A percentile compares a stretch with the other conserved stretches of the same genome.
These are phyloP conservation scores for Hucho hucho DNA, from an alignment of 2,113 vertebrate species.

Conservation along the genomic window DNA sequence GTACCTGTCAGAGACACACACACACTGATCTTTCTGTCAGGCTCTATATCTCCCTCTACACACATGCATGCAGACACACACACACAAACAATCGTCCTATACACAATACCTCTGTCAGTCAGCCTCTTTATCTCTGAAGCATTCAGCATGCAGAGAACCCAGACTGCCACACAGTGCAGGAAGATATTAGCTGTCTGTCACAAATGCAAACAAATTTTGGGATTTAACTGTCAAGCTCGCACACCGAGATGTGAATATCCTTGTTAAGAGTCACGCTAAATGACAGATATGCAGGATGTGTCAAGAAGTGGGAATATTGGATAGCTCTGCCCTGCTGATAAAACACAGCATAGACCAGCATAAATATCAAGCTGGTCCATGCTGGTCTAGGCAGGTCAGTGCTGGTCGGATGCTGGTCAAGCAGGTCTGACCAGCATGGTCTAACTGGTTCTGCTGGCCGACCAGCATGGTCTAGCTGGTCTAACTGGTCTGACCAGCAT, in stretches of 20 bases:
- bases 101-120: neutral
- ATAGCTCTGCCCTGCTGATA: too few relatives aligned
- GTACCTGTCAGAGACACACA: conserved; percentile 72
- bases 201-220: neutral
- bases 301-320: conserved; percentile 5
- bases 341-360: too few relatives aligned
- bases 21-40: conserved; percentile 1
- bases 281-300: conserved; percentile 10
- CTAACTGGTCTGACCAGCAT: too few relatives aligned
- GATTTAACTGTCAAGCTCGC: neutral
- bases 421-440: too few relatives aligned
- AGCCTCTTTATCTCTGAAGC: neutral
- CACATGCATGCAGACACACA: neutral
- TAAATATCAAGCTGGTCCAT: too few relatives aligned
- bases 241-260: conserved; percentile 12
- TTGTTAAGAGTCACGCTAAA: neutral
- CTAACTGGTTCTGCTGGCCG: too few relatives aligned
- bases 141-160: neutral
- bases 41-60: neutral
- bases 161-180: conserved; percentile 2
- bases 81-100: neutral
- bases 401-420: too few relatives aligned
- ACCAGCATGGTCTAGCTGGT: too few relatives aligned
- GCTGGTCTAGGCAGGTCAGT: too few relatives aligned
- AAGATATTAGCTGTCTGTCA: conserved; percentile 23